Evolutionary conservation across 2,888 invertebrate species (phyloP), one percentile per base, ranked within the genome.

Genomic region (Coecobrya sp.): DNA sequence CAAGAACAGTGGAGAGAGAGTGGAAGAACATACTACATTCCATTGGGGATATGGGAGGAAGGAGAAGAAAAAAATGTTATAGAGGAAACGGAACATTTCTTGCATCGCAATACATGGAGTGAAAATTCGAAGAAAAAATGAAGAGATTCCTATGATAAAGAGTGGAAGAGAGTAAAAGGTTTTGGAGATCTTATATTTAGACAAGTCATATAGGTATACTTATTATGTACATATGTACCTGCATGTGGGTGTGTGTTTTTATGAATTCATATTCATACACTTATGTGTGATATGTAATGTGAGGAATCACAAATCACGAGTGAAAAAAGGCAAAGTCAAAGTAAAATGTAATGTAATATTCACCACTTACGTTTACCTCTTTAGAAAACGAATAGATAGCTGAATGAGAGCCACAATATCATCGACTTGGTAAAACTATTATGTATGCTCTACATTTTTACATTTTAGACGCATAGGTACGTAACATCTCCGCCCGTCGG

Each of bases 301-400:
- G 82, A 89, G 76, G 84, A 89, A 89, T 82, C 89, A 89, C 88
- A 89, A 65, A 59, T 68, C 65, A 89, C 55, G 79, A 79, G 42
- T 62, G 82, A 81, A 89, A 89, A 76, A 89, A 89, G 52, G 82
- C 36, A 49, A 89, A 82, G 82, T 89, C 89, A 89, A 82, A 89
- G 84, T 82, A 70, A 70, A 89, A 68, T 65, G 89, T 89, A 89
- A 89, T 89, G 89, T 89, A 89, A 89, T 89, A 89, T 84, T 82
- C 89, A 89, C 89, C 89, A 84, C 89, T 89, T 89, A 84, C 19
- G 70, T 73, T 89, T 59, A 82, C 82, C 76, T 59, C 52, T 70
- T 42, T 19, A 84, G 70, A 76, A 86, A 86, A 86, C n/a, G 49
- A 19, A 86, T n/a, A 73, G 73, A 73, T 49, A 55, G 76, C 68